Conservation (phyloP, 2,797 vertebrate genomes). For the Orestias chungarensis region DNA sequence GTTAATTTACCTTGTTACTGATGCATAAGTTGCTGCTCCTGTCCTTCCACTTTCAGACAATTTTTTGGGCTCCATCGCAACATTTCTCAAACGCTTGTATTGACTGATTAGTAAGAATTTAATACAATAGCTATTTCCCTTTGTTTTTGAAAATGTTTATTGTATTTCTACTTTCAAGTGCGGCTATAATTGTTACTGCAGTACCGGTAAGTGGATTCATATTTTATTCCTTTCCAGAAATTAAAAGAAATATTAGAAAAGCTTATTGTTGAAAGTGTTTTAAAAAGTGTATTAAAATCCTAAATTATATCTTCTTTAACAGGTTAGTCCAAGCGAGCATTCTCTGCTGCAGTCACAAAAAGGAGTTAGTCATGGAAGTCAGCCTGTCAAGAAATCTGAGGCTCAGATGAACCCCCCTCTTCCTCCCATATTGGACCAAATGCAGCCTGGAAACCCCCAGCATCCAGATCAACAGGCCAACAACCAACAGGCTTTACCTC, state of each 20-base stretch:
- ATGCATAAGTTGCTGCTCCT: constrained; percentile 58
- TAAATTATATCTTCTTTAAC: constrained; percentile 8
- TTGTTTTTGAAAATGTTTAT: constrained; percentile 53
- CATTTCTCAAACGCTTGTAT: constrained; percentile 13
- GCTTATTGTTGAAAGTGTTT: background rate
- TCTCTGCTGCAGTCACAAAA: constrained; percentile 27
- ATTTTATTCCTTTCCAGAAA: background rate
- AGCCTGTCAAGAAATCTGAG: constrained; percentile 25
- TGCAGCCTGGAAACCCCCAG: constrained; percentile 34
- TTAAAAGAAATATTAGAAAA: background rate
- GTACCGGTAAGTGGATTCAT: constrained; percentile 57
- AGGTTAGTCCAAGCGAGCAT: constrained; percentile 39
- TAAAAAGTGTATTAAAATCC: too few species aligned
- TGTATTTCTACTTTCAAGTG: constrained; percentile 42
- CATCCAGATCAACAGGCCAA: constrained; percentile 23
- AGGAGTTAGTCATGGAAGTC: constrained; percentile 22
- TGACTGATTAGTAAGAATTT: constrained; percentile 11
- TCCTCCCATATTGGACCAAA: constrained; percentile 33
- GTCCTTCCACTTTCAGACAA: constrained; percentile 33
- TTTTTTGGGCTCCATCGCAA: constrained; percentile 28
- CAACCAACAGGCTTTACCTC: constrained; percentile 31
- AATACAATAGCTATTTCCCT: constrained; percentile 9
- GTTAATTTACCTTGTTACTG: constrained; percentile 43
- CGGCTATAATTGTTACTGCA: constrained; percentile 35
- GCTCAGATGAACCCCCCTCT: constrained; percentile 26